phyloP scores from a whole-genome alignment of 2,797 vertebrate species.

The Lagodon rhomboides region DNA sequence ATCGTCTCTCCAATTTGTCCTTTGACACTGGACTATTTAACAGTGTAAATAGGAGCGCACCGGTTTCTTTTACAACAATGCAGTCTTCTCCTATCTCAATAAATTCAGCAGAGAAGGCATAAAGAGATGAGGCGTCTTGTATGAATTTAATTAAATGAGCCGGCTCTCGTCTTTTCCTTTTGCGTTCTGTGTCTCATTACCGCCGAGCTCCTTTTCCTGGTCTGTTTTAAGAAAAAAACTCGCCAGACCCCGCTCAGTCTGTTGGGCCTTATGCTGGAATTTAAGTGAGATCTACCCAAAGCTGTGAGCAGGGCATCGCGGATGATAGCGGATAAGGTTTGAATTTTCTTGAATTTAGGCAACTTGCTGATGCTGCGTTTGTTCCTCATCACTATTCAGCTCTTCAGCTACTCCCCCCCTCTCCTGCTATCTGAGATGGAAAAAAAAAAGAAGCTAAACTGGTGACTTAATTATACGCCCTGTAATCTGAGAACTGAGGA shows the following conservation, averaged over 20 bases:
- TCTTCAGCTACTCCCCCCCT: conserved; percentile 20
- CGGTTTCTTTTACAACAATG: conserved; percentile 20
- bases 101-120: conserved; percentile 35
- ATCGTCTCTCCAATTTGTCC: conserved; percentile 19
- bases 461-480: conserved; percentile 62
- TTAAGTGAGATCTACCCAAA: conserved; percentile 53
- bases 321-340: conserved; percentile 44
- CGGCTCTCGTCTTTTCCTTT: conserved; percentile 35
- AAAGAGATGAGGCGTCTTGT: conserved; percentile 29
- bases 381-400: conserved; percentile 62
- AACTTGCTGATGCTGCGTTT: conserved; percentile 64
- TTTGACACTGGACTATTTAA: conserved; percentile 36
- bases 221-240: conserved; percentile 42
- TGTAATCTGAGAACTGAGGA: conserved; percentile 62
- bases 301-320: conserved; percentile 26
- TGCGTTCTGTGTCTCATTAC: conserved; percentile 43
- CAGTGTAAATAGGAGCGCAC: conserved; percentile 20
- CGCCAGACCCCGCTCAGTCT: conserved; percentile 44
- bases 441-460: conserved; percentile 46
- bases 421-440: conserved; percentile 34
- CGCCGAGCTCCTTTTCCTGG: conserved; percentile 32
- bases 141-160: conserved; percentile 50
- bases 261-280: conserved; percentile 47
- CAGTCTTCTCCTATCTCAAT: conserved; percentile 19
- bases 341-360: conserved; percentile 48